Conservation (phyloP, 2,113 vertebrate species). For the rabbit (Oryctolagus cuniculus) region mOryCun1.1 NC_091433.1:108119501-108120000, state of each 20-base stretch:
- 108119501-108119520: neutral
- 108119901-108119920: conserved; percentile 9
- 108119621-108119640: neutral
- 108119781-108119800: neutral
- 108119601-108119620: neutral
- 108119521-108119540: neutral
- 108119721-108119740: conserved; percentile 13
- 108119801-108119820: neutral
- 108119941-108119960: neutral
- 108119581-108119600: neutral
- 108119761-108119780: neutral
- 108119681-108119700: neutral
- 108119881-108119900: neutral
- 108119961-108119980: neutral
- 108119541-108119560: neutral
- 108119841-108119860: neutral
- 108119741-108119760: neutral
- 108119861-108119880: neutral
- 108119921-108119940: neutral
- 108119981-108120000: no score
- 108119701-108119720: neutral
- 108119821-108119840: neutral
- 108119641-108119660: neutral
- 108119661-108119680: neutral
- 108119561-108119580: neutral